Evolutionary conservation across 2,888 invertebrate species (phyloP), one percentile per base, ranked within the genome.

Genomic region (Synergus japonicus): DNA sequence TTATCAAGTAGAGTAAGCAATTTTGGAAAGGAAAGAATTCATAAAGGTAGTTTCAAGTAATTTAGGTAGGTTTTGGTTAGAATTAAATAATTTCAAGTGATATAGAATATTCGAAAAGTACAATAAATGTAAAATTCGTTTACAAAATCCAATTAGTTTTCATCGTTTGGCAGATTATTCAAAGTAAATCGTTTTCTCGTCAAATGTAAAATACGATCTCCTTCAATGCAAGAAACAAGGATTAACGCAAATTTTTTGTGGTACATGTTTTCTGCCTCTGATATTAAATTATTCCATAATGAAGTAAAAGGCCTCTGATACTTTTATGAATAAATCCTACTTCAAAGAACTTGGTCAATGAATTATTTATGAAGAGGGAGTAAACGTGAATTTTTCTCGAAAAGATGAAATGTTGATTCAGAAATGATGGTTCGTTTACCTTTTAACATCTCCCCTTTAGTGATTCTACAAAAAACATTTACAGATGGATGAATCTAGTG

Each of bases 281-380:
- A 29, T 44, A 69, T 49, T 46, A 69, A 67, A 67, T 18, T 54
- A 73, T 73, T 37, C n/a, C n/a, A 73, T 73, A 73, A 73, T 73
- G 37, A 54, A 73, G 41, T 73, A n/a, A 46, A 18, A 69, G 29
- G 13, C 12, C 49, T n/a, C n/a, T 73, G n/a, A 37, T 54, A 54
- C 69, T 69, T 49, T 73, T 73, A 54, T 73, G 54, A 73, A 73
- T 49, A 73, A 73, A n/a, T 73, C 41, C 4, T 10, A 49, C 37
- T n/a, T 49, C 29, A 9, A 73, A 73, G 37, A 73, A 54, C 37
- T 29, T n/a, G 29, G 54, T 73, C 37, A 73, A 54, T 73, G 73
- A 73, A 73, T 73, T 37, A 69, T 46, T 49, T 49, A 37, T 54
- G 37, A 37, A 15, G 4, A 37, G 15, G 29, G 29, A 29, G n/a